Evolutionary conservation across 2,888 invertebrate species (phyloP).

Genomic region (Nudaria mundana): DNA sequence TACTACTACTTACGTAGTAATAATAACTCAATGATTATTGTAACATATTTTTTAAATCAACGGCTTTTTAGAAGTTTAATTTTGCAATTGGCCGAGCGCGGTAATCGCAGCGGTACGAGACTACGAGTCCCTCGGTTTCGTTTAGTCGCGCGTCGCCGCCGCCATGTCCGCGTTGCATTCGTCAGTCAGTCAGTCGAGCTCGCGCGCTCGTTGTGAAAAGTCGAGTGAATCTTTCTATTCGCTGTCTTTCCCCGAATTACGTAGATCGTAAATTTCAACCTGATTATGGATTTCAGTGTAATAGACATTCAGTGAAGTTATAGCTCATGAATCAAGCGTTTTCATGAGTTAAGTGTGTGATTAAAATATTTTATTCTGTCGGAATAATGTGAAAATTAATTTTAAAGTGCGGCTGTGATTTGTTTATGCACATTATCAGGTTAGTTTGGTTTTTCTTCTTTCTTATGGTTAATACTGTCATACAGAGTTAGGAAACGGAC

Average conservation of each 20-base stretch:
- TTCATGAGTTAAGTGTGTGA: conserved; percentile 41
- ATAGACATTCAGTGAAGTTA: conserved; percentile 27
- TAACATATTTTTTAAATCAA: too few species aligned
- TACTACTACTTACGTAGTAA: too few species aligned
- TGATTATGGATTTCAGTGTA: conserved; percentile 48
- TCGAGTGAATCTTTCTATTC: background rate
- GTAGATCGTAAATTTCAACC: conserved; percentile 42
- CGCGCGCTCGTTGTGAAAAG: conserved; percentile 35
- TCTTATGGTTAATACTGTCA: too few species aligned
- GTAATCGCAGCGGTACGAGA: too few species aligned
- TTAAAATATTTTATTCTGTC: conserved; percentile 40
- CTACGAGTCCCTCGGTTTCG: too few species aligned
- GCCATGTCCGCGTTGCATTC: too few species aligned
- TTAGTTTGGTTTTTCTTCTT: too few species aligned
- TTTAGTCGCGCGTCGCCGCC: too few species aligned
- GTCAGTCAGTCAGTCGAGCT: conserved; percentile 53
- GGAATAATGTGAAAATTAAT: conserved; percentile 39
- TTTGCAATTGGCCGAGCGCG: too few species aligned
- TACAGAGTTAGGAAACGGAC: too few species aligned
- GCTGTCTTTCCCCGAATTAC: conserved; percentile 24
- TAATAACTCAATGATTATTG: too few species aligned
- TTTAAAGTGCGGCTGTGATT: conserved; percentile 34
- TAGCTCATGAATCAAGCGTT: conserved; percentile 29
- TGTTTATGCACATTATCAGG: conserved; percentile 35
- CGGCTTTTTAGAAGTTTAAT: too few species aligned